phyloP scores from a whole-genome alignment of 2,113 vertebrate species.

The Tauraco erythrolophus region DNA sequence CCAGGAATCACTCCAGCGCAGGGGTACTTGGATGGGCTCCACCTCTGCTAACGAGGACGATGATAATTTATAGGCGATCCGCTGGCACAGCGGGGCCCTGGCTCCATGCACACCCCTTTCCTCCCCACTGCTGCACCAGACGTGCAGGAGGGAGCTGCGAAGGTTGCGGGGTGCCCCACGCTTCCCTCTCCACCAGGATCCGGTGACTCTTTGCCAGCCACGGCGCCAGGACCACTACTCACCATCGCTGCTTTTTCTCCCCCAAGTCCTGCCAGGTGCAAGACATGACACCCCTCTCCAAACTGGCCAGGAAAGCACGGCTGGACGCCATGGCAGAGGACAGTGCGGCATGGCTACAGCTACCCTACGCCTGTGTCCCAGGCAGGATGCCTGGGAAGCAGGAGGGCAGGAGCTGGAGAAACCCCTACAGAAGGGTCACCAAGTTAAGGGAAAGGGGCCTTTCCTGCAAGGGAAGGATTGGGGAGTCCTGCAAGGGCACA shows the following conservation, averaged over 20 bases:
- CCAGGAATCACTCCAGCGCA: not conserved
- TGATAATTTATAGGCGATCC: fast-evolving
- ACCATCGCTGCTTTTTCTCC: not conserved
- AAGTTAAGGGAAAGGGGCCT: not conserved
- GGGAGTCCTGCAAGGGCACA: not conserved
- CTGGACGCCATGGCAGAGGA: not conserved
- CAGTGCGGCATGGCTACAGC: fast-evolving
- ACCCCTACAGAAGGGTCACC: fast-evolving
- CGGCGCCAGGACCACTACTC: fast-evolving
- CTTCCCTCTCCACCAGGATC: not conserved
- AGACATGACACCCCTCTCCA: fast-evolving
- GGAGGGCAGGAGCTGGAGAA: not conserved
- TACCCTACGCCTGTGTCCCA: fast-evolving
- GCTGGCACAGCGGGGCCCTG: fast-evolving
- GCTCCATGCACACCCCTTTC: fast-evolving
- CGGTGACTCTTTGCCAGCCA: not conserved
- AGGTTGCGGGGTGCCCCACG: fast-evolving
- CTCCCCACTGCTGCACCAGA: fast-evolving
- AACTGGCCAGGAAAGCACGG: too few species aligned
- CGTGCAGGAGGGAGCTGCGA: fast-evolving
- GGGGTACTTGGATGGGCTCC: fast-evolving
- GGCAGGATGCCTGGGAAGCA: not conserved
- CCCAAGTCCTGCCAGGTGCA: not conserved
- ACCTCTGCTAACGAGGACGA: fast-evolving
- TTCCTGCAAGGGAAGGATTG: not conserved